A percentile compares a stretch with the other conserved stretches of the same genome.
These are phyloP conservation scores for Chrysopilus asiliformis DNA, from an alignment of 2,888 invertebrate species.

Conservation along the genomic window DNA sequence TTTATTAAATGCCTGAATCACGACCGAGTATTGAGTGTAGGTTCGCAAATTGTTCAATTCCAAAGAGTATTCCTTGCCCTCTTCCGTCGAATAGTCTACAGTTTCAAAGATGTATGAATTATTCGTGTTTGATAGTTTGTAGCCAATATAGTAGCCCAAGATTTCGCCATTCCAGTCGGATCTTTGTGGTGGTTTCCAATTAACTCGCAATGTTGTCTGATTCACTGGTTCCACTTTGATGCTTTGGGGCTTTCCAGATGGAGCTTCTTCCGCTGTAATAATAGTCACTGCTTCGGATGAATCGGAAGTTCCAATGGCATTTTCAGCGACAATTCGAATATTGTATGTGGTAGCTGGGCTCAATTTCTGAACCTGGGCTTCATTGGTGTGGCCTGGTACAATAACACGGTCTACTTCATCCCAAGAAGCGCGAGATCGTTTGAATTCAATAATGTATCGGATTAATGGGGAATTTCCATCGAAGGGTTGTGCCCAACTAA, in stretches of 20 bases:
- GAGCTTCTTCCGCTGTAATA: conserved; percentile 88
- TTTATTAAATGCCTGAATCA: conserved; percentile 89
- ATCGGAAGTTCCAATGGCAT: conserved; percentile 83
- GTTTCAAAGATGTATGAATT: conserved; percentile 84
- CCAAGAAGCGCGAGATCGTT: conserved; percentile 70
- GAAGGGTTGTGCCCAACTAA: conserved; percentile 86
- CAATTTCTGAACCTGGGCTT: conserved; percentile 78
- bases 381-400: conserved; percentile 78
- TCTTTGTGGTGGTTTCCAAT: conserved; percentile 81
- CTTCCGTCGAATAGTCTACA: conserved; percentile 81
- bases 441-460: conserved; percentile 82
- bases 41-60: conserved; percentile 72
- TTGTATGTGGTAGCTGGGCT: conserved; percentile 88
- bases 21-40: conserved; percentile 91
- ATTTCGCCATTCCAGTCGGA: conserved; percentile 91
- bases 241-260: conserved; percentile 69
- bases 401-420: conserved; percentile 77
- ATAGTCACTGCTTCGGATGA: conserved; percentile 88
- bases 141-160: conserved; percentile 79
- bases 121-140: conserved; percentile 70
- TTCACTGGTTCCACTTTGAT: conserved; percentile 77
- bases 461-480: conserved; percentile 84
- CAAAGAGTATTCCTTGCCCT: conserved; percentile 78
- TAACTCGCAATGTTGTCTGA: conserved; percentile 73
- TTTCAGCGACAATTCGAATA: conserved; percentile 83